Evolutionary conservation across 2,888 invertebrate genomes (phyloP).

Genomic region (Hermaeophaga mercurialis): DNA sequence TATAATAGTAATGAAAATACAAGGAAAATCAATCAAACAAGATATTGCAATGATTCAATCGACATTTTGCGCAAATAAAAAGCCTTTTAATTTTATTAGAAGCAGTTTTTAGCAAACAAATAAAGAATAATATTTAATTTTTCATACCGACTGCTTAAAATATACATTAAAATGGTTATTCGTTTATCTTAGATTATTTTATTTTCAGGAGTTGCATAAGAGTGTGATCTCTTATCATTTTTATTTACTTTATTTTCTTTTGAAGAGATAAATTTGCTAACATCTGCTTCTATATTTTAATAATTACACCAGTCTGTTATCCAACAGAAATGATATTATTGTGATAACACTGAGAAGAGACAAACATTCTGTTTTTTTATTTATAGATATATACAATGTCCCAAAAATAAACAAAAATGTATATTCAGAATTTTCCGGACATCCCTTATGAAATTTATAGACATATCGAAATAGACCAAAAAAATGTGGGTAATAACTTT

Average conservation of each 20-base stretch:
- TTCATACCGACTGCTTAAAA: too few species aligned
- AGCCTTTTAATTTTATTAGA: neutral
- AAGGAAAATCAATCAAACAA: neutral
- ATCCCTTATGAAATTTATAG: too few species aligned
- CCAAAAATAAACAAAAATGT: neutral
- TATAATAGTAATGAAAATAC: too few species aligned
- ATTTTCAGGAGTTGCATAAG: neutral
- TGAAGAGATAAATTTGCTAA: slow-evolving; percentile 2
- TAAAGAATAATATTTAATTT: too few species aligned
- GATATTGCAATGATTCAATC: neutral
- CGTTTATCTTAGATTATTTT: neutral
- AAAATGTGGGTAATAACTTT: slow-evolving; percentile 7
- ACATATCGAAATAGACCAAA: slow-evolving; percentile 19
- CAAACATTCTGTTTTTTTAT: neutral
- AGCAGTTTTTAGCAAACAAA: neutral
- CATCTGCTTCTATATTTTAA: slow-evolving; percentile 2
- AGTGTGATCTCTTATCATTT: neutral
- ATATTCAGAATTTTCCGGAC: neutral
- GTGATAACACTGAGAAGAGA: slow-evolving; percentile 1
- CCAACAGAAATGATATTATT: slow-evolving; percentile 8
- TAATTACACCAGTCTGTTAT: slow-evolving; percentile 3
- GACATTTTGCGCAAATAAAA: neutral
- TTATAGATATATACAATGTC: neutral
- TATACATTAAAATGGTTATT: neutral
- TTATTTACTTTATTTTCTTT: slow-evolving; percentile 3